Evolutionary conservation across 2,113 vertebrate species (phyloP), one percentile per base, ranked within the genome.

Genomic region (Salvelinus alpinus): DNA sequence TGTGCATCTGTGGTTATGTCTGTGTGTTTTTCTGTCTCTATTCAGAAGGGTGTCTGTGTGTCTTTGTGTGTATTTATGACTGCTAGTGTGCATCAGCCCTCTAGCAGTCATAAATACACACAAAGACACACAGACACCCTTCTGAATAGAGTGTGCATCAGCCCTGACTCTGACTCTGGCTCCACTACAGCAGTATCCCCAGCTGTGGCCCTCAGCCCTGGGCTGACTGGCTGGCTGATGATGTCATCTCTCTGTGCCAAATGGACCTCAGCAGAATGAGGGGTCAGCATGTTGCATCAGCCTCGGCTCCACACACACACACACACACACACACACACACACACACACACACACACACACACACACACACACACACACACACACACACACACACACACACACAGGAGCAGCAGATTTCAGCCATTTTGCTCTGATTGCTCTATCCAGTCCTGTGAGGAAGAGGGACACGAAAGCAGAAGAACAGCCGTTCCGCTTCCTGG

Each of bases 371-470:
- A 31, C 18, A 24, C 47, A 4, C 24, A 4, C 62, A 44, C 11
- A 48, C 31, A 27, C 13, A 25, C 64, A 74, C 34, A 65, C 31
- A 64, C 18, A 22, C 29, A 5, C 64, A 31, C 18, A 18, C 47
- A 2, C 44, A 1, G 20, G 72, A 29, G 25, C 64, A 66, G 72
- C 74, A 64, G 69, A 47, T 54, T 76, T 70, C 67, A 27, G 82
- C 71, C 62, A 75, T 85, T 78, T 79, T 78, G 70, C 70, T 82
- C 27, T 78, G 79, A 78, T 83, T 71, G 67, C 76, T 86, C 79
- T 54, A 85, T 83, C 78, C 75, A 22, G 85, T 79, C 34, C 62
- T 73, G 14, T 29, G 14, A 14, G 34, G 70, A 62, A 64, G 48
- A 22, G 64, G 78, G 48, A 16, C 69, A 62, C 73, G 80, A 73